A percentile compares a stretch with the other conserved stretches of the same genome.
Conservation (phyloP, 2,113 vertebrate genomes). For the Trematocara variabile region DNA sequence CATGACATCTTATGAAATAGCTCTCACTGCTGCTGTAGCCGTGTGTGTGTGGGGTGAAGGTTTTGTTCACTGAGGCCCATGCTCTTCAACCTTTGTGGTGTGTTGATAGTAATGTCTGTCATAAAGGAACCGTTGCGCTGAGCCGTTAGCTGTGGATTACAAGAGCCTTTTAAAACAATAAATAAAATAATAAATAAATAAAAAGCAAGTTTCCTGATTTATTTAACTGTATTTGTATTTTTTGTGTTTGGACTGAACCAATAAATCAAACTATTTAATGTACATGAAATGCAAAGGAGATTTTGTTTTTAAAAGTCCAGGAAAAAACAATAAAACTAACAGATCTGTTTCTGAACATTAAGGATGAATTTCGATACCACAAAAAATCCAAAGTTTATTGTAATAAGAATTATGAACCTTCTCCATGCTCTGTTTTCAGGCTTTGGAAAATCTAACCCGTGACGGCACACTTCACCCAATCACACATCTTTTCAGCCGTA, state of each 20-base stretch:
- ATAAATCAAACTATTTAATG: neutral
- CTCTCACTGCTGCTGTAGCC: neutral
- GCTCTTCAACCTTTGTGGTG: neutral
- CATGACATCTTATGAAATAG: neutral
- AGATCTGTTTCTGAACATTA: neutral
- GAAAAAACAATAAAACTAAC: neutral
- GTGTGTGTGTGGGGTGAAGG: neutral
- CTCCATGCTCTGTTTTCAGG: neutral
- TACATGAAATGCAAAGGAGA: neutral
- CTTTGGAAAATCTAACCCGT: fast-evolving
- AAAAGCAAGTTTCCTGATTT: neutral
- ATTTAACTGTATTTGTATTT: neutral
- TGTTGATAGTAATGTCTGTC: neutral
- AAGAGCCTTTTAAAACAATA: neutral
- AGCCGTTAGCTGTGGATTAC: neutral
- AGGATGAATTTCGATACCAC: neutral
- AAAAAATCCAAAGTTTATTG: neutral
- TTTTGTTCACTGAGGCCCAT: neutral
- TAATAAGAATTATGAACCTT: neutral
- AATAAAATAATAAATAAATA: neutral
- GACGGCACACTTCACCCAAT: neutral
- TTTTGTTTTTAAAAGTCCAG: neutral
- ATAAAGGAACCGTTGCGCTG: neutral
- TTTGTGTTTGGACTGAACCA: neutral
- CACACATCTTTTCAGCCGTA: neutral